These are phyloP conservation scores for Diploscapter pachys DNA, from an alignment of 1,140 invertebrate genomes.

Conservation along the genomic window DNA sequence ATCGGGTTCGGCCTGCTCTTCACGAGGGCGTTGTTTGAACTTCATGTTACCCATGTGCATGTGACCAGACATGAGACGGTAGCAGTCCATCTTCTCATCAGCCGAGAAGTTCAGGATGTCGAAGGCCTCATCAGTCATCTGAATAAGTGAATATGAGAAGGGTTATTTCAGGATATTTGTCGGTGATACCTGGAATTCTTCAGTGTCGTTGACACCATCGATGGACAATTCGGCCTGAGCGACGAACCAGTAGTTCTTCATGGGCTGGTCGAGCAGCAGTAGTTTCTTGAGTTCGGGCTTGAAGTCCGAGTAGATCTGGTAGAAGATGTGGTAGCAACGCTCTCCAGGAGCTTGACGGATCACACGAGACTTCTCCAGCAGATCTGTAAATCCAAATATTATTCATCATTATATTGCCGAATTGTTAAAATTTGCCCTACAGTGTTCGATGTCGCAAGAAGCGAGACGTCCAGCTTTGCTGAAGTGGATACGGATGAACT, in stretches of 20 bases:
- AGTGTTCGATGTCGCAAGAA: slow-evolving; percentile 99
- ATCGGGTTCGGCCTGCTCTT: slow-evolving; percentile 98
- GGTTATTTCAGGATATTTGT: too few relatives aligned
- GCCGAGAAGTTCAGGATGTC: slow-evolving; percentile 93
- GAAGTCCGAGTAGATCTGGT: slow-evolving; percentile 95
- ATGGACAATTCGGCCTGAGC: slow-evolving; percentile 95
- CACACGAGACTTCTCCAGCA: slow-evolving; percentile 99
- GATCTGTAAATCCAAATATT: slow-evolving; percentile 69
- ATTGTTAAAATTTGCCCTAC: slow-evolving; percentile 76
- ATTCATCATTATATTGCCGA: neutral
- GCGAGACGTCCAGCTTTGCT: slow-evolving; percentile 96
- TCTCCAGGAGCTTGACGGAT: slow-evolving; percentile 96
- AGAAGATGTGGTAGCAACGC: slow-evolving; percentile 99
- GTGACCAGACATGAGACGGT: slow-evolving; percentile 91
- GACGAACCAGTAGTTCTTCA: slow-evolving; percentile 69
- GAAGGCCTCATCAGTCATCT: slow-evolving; percentile 92
- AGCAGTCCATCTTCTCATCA: slow-evolving; percentile 91
- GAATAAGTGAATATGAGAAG: slow-evolving; percentile 80
- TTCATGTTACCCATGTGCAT: slow-evolving; percentile 91
- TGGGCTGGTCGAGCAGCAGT: slow-evolving; percentile 45
- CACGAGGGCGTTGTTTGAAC: slow-evolving; percentile 99
- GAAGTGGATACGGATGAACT: slow-evolving; percentile 99
- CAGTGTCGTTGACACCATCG: slow-evolving; percentile 88
- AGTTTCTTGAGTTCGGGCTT: slow-evolving; percentile 75
- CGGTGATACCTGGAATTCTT: slow-evolving; percentile 72